Base-by-base conservation (phyloP, 2,797 vertebrate genomes). In the Pseudomugil tenellus region DNA sequence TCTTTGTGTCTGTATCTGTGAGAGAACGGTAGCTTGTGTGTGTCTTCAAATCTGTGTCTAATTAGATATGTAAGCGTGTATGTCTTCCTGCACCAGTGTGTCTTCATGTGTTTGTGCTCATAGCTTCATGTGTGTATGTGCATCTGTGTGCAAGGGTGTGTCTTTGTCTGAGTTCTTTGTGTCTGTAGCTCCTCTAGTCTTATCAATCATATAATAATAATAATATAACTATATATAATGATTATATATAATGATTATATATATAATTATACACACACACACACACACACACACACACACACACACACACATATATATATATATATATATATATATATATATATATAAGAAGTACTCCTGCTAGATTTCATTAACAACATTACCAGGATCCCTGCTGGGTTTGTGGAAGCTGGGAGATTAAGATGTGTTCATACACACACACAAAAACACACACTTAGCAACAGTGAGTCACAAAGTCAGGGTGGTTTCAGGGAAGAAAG, bases 361-460 rank as follows among this genome's bases (percentile, higher is more conserved):
- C 67, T 68, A 74, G 74, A 84, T 74, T 84, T 89, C 89, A 90
- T 87, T 79, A 86, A 81, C 74, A 79, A 59, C 57, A 61, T 86
- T 79, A 85, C 68, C 52, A 72, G 80, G 80, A 73, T 81, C 68
- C 85, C 67, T 71, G 63, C 73, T 76, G 69, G 35, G 62, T 74
- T 79, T 72, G 65, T 81, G 64, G 72, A 58, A 76, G 55, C 63
- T 58, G 14, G 29, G 39, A 77, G 80, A 83, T 89, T 75, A 80
- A 85, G 80, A 84, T 65, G 64, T 73, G 48, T 17, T 2, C 39
- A 28, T 29, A 35, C 5, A 37, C 39, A 21, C 59, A 46, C 41
- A 64, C n/a, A n/a, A 43, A 57, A 67, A 66, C 55, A 59, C 72
- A 77, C 70, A 57, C 52, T 37, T 58, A 56, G 80, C 48, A 58